Conservation (phyloP, 2,797 vertebrate species). For the Myripristis murdjan region DNA sequence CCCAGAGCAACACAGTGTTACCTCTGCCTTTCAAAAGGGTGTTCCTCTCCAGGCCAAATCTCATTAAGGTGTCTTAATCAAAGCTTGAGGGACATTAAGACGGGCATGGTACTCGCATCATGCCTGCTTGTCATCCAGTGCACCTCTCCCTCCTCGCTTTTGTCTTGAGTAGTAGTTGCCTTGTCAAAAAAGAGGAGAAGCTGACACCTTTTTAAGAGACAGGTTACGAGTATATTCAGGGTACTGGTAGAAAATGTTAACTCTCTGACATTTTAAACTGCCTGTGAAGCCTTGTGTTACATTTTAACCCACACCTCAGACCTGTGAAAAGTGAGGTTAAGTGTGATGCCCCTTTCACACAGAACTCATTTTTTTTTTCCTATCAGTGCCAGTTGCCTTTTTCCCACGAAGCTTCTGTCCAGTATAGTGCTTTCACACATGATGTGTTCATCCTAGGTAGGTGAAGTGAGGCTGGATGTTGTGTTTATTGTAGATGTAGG, state of each 20-base stretch:
- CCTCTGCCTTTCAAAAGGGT: conserved; percentile 26
- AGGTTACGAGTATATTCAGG: background rate
- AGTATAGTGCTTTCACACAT: no score
- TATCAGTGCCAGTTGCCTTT: no score
- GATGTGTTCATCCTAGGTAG: no score
- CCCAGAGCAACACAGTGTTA: conserved; percentile 31
- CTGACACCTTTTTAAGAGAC: conserved; percentile 22
- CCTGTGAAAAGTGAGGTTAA: background rate
- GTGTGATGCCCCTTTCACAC: background rate
- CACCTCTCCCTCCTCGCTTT: conserved; percentile 28
- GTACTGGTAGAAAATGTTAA: background rate
- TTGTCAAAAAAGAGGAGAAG: conserved; percentile 24
- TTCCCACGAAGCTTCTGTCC: no score
- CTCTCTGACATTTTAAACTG: background rate
- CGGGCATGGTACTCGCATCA: conserved; percentile 42
- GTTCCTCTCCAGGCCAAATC: conserved; percentile 65
- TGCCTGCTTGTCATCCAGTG: conserved; percentile 27
- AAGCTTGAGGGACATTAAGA: conserved; percentile 66
- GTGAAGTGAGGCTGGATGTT: no score
- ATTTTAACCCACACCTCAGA: conserved; percentile 12
- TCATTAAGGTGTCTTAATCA: conserved; percentile 76
- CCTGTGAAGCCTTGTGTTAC: background rate
- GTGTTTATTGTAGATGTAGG: no score
- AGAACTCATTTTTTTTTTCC: no score
- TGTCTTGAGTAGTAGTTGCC: conserved; percentile 8